These are phyloP conservation scores for Fabriciana adippe DNA, from an alignment of 2,888 invertebrate species.

Conservation along the genomic window DNA sequence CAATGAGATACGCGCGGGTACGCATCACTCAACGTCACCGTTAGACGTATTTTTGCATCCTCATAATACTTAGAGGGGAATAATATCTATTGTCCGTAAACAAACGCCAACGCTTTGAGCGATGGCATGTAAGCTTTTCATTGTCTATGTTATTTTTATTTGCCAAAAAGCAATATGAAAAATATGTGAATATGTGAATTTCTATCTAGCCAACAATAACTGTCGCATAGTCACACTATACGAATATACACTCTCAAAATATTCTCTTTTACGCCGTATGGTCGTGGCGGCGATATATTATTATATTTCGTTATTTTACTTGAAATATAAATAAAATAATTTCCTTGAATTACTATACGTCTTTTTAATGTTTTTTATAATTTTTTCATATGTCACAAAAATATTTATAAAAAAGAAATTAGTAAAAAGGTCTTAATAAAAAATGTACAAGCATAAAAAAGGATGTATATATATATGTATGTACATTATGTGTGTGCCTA, in stretches of 20 bases:
- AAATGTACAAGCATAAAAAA: no score
- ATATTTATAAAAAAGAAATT: no score
- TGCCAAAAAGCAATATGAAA: conserved; percentile 16
- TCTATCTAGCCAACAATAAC: conserved; percentile 4
- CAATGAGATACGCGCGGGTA: conserved; percentile 68
- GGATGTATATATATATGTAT: no score
- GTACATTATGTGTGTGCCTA: no score
- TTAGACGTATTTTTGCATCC: conserved; percentile 70
- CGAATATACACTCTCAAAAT: neutral
- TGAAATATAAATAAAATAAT: no score
- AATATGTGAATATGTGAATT: conserved; percentile 17
- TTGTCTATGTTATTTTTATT: conserved; percentile 38
- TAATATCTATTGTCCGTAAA: conserved; percentile 75
- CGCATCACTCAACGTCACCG: conserved; percentile 80
- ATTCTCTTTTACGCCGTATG: conserved; percentile 17
- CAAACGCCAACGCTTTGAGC: conserved; percentile 63
- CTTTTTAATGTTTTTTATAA: no score
- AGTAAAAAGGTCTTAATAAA: no score
- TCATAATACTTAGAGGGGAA: conserved; percentile 71
- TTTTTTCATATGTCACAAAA: no score
- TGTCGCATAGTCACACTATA: neutral
- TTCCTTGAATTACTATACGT: no score
- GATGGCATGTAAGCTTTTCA: conserved; percentile 41
- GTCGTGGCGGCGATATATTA: no score
- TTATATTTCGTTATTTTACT: no score